Evolutionary conservation across 2,797 vertebrate genomes (phyloP), one percentile per base, ranked within the genome.

Genomic region (Melanotaenia maccullochi): DNA sequence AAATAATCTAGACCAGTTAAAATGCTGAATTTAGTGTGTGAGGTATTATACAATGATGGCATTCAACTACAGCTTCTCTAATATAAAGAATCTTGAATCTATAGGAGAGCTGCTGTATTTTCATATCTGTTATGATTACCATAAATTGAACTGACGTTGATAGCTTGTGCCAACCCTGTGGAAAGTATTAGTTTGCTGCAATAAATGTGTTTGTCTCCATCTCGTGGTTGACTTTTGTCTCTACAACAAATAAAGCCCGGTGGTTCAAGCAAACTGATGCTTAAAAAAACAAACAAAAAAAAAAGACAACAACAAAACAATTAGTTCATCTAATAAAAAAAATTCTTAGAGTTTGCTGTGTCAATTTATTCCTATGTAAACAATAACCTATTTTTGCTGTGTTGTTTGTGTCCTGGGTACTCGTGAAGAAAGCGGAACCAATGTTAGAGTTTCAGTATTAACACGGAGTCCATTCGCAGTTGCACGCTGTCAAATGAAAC

Each of bases 371-470:
- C 0, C 35, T 11, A 16, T 57, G 1, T 12, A 5, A 16, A 7
- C 1, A 22, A 20, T 18, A 1, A 18, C 24, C 16, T 36, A 24
- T 35, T 14, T 16, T 18, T 16, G 18, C 11, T 36, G 32, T 51
- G 12, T 12, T 5, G 2, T 71, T 38, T 36, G 0, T 36, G 7
- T 28, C 9, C 24, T 3, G 30, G 9, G 58, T 6, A 3, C 11
- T 6, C 4, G 5, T 11, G 67, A 32, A 1, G 0, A 52, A 51
- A 60, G 33, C 72, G 92, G 92, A 93, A 93, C 90, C 20, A 20
- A 60, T 61, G 3, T 64, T 3, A 0, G 0, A 3, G 18, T 33
- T 36, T 6, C 11, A 7, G 3, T 7, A 9, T 49, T 2, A 12
- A 14, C 11, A 18, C 89, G 87, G 90, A 79, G 1, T 1, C 2